phyloP scores from a whole-genome alignment of 2,797 vertebrate species.

The Amniataba percoides region DNA sequence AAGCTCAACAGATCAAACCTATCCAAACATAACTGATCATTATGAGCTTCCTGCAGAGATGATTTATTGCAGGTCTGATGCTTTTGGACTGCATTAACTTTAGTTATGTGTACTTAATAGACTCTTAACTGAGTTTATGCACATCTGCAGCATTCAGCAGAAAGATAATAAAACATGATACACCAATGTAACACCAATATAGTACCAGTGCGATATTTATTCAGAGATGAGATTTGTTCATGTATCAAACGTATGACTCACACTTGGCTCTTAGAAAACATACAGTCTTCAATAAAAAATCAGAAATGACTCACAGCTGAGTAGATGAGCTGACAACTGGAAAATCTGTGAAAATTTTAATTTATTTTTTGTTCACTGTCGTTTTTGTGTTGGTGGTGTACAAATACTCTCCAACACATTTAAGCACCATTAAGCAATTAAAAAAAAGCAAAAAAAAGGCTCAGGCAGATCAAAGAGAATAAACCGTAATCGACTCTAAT shows the following conservation, averaged over 20 bases:
- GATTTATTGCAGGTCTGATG: neutral
- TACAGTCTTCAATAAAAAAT: neutral
- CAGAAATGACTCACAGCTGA: neutral
- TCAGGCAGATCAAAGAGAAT: neutral
- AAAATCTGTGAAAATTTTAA: neutral
- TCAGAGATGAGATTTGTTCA: neutral
- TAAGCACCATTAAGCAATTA: neutral
- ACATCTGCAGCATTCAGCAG: neutral
- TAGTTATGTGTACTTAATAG: neutral
- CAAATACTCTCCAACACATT: neutral
- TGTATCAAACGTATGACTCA: neutral
- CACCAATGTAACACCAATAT: no score
- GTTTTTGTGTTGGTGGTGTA: neutral
- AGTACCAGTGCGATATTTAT: no score
- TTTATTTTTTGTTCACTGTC: neutral
- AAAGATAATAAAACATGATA: neutral
- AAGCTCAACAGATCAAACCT: no score
- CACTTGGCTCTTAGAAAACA: neutral
- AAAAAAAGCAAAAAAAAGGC: no score
- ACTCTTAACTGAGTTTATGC: neutral
- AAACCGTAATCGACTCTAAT: neutral
- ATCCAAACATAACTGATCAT: neutral
- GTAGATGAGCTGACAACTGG: neutral
- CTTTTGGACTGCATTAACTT: neutral
- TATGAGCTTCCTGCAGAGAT: neutral